These are phyloP conservation scores for Pseudanteris insignis DNA, from an alignment of 2,888 invertebrate species.

Conservation along the genomic window DNA sequence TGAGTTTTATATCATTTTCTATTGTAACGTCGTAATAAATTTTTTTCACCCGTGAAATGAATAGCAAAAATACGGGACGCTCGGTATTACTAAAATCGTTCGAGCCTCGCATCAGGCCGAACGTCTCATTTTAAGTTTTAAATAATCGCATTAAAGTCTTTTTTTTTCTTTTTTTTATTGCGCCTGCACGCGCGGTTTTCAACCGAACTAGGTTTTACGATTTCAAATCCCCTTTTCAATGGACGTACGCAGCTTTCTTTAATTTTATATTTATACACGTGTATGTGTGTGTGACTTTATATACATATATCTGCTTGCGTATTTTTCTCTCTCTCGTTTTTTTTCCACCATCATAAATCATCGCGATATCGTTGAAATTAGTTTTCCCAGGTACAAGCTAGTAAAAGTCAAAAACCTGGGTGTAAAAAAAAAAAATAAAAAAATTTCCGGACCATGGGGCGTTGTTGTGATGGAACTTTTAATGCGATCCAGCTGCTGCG, in stretches of 20 bases:
- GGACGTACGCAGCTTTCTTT: conserved; percentile 16
- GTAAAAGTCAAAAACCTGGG: conserved; percentile 47
- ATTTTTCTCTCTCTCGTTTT: too few species aligned
- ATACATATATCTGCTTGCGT: conserved; percentile 2
- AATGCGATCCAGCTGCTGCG: conserved; percentile 43
- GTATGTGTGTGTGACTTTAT: conserved; percentile 6
- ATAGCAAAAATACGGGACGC: too few species aligned
- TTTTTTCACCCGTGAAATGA: too few species aligned
- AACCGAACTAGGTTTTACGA: conserved; percentile 30
- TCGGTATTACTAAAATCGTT: too few species aligned
- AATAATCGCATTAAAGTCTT: conserved; percentile 33
- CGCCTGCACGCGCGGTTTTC: conserved; percentile 19
- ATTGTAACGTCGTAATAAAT: too few species aligned
- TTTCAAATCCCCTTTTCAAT: conserved; percentile 16
- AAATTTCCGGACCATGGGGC: conserved; percentile 30
- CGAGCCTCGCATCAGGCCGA: too few species aligned
- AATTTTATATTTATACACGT: conserved; percentile 12
- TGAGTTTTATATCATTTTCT: too few species aligned
- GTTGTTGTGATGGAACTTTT: conserved; percentile 45
- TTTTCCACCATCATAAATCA: conserved; percentile 43
- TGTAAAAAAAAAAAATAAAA: too few species aligned
- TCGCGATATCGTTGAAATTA: conserved; percentile 47
- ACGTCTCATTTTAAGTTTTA: conserved; percentile 4
- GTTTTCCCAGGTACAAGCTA: conserved; percentile 51
- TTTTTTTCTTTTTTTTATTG: conserved; percentile 20